Conservation (phyloP, 2,888 invertebrate species). For the Agrenia bidenticulata region DNA sequence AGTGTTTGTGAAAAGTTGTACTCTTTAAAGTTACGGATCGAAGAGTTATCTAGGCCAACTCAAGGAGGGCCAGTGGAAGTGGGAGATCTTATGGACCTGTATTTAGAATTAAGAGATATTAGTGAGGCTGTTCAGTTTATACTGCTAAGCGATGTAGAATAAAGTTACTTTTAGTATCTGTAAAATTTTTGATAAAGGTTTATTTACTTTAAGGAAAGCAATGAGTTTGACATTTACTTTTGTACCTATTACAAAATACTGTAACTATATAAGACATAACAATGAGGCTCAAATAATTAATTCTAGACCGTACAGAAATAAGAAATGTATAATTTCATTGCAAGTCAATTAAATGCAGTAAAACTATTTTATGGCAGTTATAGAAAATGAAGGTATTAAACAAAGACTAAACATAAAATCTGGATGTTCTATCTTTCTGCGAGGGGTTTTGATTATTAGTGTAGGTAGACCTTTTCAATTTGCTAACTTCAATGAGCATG, state of each 20-base stretch:
- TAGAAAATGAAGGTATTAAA: background rate
- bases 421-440: constrained; percentile 20
- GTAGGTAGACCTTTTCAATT: constrained; percentile 39
- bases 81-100: constrained; percentile 31
- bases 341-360: constrained; percentile 7
- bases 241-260: too few relatives aligned
- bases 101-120: constrained; percentile 38
- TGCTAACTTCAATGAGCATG: constrained; percentile 51
- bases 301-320: too few relatives aligned
- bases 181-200: constrained; percentile 15
- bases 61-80: constrained; percentile 4
- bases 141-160: constrained; percentile 6
- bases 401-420: constrained; percentile 40
- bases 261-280: too few relatives aligned
- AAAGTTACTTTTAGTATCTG: background rate
- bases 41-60: constrained; percentile 5
- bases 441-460: constrained; percentile 10
- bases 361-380: constrained; percentile 16
- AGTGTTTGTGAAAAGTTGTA: constrained; percentile 29
- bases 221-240: too few relatives aligned
- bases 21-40: constrained; percentile 22
- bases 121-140: constrained; percentile 37
- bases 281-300: too few relatives aligned
- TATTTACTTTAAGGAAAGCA: too few relatives aligned
- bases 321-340: background rate